These are phyloP conservation scores for Sarcophilus harrisii DNA, from an alignment of 2,797 vertebrate species.

Conservation along the genomic window DNA sequence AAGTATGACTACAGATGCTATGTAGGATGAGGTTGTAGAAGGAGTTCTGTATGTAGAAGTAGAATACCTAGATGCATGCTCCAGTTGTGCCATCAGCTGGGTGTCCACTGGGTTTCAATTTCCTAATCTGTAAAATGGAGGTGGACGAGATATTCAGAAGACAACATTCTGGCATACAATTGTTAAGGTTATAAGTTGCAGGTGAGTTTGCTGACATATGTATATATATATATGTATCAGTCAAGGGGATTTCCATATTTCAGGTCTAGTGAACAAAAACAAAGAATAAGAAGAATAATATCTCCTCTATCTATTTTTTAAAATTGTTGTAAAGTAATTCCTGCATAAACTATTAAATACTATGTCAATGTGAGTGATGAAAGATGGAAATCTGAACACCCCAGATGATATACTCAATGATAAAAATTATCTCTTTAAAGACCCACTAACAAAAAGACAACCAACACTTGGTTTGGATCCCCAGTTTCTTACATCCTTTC, in stretches of 20 bases:
- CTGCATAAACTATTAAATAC: not conserved
- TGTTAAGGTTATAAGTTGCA: not conserved
- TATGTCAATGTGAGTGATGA: not conserved
- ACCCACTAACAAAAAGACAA: constrained; percentile 19
- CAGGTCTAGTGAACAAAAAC: not conserved
- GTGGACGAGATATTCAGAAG: not conserved
- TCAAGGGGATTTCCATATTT: not conserved
- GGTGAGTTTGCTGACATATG: not conserved
- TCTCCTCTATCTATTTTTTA: not conserved
- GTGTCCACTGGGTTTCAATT: not conserved
- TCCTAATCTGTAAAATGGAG: not conserved
- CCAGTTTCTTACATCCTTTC: constrained; percentile 9
- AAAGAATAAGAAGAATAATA: not conserved
- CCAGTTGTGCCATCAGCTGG: not conserved
- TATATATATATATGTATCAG: not conserved
- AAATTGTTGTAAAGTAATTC: not conserved
- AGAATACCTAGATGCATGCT: not conserved
- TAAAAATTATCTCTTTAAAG: constrained; percentile 26
- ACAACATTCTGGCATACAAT: not conserved
- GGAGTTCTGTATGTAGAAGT: not conserved
- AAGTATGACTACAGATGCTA: not conserved
- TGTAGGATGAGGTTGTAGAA: not conserved
- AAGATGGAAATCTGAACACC: constrained; percentile 14
- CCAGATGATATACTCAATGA: not conserved
- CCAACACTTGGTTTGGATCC: not conserved